phyloP scores from a whole-genome alignment of 2,888 invertebrate species.

The Eucriotettix oculatus region DNA sequence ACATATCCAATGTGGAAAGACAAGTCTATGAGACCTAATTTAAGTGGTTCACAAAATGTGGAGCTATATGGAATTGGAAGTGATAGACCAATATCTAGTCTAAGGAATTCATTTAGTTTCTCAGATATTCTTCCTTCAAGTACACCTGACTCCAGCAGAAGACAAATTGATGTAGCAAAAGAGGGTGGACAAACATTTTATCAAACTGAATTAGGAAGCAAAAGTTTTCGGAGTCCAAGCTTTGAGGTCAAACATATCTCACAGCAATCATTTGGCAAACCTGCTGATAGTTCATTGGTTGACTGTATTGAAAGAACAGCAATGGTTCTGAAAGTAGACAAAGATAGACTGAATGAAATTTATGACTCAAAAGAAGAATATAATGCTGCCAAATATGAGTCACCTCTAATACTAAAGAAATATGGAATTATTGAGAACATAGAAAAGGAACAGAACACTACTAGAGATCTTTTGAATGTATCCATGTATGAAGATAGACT shows the following conservation, averaged over 20 bases:
- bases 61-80: too few relatives aligned
- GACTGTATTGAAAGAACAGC: not conserved
- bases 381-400: not conserved
- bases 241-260: not conserved
- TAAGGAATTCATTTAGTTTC: too few relatives aligned
- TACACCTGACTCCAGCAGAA: too few relatives aligned
- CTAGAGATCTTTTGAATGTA: conserved; percentile 21
- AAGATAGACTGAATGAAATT: not conserved
- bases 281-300: not conserved
- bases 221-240: not conserved
- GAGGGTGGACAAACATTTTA: too few relatives aligned
- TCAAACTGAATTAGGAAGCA: not conserved
- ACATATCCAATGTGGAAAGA: conserved; percentile 9
- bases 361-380: not conserved
- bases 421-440: not conserved
- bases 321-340: not conserved
- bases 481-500: conserved; percentile 19
- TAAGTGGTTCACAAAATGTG: too few relatives aligned
- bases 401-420: not conserved
- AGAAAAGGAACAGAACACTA: conserved; percentile 20
- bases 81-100: too few relatives aligned
- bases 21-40: not conserved
- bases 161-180: too few relatives aligned
- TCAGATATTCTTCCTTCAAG: too few relatives aligned
- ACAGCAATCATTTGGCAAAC: too few relatives aligned